A percentile compares a stretch with the other conserved stretches of the same genome.
Conservation (phyloP, 2,113 vertebrate species). For the Brachirus orientalis region DNA sequence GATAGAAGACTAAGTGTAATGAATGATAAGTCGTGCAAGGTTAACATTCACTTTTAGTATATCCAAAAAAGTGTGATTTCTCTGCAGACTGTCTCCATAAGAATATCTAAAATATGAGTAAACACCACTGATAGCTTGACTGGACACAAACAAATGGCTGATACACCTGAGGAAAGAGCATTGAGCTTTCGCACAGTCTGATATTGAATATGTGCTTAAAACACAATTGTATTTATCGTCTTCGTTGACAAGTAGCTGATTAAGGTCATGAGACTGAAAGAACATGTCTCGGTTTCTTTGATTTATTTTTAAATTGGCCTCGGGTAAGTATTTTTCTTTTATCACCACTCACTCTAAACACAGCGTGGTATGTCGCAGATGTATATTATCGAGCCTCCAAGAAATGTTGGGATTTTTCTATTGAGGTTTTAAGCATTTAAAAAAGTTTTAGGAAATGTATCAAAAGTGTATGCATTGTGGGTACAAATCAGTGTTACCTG, state of each 20-base stretch:
- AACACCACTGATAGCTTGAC: no score
- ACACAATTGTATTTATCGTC: constrained; percentile 1
- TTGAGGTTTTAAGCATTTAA: no score
- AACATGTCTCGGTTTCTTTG: background rate
- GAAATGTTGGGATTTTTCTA: no score
- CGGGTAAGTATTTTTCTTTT: background rate
- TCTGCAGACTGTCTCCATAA: background rate
- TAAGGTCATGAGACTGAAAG: background rate
- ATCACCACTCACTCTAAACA: background rate
- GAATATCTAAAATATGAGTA: no score
- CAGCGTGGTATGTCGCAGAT: no score
- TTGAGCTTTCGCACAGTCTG: background rate
- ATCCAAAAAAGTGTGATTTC: background rate
- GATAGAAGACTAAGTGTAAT: constrained; percentile 2
- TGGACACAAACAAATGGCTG: background rate
- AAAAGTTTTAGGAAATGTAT: no score
- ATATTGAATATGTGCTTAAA: background rate
- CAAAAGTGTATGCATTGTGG: background rate
- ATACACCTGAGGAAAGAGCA: background rate
- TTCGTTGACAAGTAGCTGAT: background rate
- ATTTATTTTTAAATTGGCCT: background rate
- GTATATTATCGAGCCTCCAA: no score
- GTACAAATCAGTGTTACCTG: background rate
- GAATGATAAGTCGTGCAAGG: constrained; percentile 1
- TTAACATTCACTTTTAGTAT: background rate